Evolutionary conservation across 2,113 vertebrate genomes (phyloP).

Genomic region (Thamnaconus septentrionalis): DNA sequence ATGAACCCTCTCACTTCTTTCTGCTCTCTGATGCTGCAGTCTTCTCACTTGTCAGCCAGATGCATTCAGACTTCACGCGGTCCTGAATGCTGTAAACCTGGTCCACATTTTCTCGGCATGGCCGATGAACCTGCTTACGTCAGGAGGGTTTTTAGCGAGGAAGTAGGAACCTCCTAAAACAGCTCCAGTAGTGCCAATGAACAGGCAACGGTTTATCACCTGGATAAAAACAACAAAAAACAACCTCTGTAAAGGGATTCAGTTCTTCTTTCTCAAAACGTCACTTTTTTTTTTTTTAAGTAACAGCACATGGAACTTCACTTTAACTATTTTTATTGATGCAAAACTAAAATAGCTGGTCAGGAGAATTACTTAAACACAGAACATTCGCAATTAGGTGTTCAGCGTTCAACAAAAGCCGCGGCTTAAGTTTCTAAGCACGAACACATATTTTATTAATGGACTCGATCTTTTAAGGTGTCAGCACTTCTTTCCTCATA

Average conservation of each 20-base stretch:
- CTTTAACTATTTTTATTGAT: too few species aligned
- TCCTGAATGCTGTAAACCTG: conserved; percentile 52
- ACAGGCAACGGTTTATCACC: conserved; percentile 80
- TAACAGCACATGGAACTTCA: not conserved
- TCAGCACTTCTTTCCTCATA: too few species aligned
- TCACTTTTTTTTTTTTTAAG: too few species aligned
- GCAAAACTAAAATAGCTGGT: too few species aligned
- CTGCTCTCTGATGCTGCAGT: not conserved
- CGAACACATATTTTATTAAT: too few species aligned
- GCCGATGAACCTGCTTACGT: conserved; percentile 48
- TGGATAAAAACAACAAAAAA: conserved; percentile 35
- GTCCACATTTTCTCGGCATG: conserved; percentile 64
- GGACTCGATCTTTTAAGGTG: too few species aligned
- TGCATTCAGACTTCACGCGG: conserved; percentile 16
- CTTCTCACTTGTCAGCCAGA: conserved; percentile 7
- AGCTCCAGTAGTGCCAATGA: conserved; percentile 62
- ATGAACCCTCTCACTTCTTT: not conserved
- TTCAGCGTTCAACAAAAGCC: too few species aligned
- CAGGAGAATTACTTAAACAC: too few species aligned
- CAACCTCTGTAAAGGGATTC: not conserved
- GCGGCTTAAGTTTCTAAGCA: too few species aligned
- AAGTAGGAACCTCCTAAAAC: conserved; percentile 67
- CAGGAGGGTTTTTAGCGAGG: conserved; percentile 65
- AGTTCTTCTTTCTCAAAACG: too few species aligned
- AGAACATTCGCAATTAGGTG: too few species aligned